Base-by-base conservation (phyloP, 92 coral and sea anemone species). In the Actinostola sp. region DNA sequence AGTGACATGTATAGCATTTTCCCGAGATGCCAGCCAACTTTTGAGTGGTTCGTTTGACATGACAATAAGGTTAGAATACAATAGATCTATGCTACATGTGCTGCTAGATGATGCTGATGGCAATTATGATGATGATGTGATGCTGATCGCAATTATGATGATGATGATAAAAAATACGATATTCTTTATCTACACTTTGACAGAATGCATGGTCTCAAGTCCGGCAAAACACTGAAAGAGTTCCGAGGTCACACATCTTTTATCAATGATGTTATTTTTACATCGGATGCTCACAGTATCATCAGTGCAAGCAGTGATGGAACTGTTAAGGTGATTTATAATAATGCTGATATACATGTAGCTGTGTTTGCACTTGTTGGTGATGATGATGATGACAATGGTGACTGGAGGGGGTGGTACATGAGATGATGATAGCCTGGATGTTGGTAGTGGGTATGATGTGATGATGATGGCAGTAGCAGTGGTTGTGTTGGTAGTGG, bases 281-380 rank as follows among this genome's bases (percentile, higher is more conserved):
- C 97, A 1, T 83, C 88, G 32, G 99, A 95, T 80, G 96, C 97
- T 0, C 97, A 95, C 62, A 88, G 86, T 60, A 80, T 95, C 36
- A 92, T 95, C 66, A 95, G 99, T 70, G 99, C 95, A 21, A 95
- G 99, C 29, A 95, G 99, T 67, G 99, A 95, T 70, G 99, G 99
- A 13, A 86, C 92, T 24, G 97, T 95, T 3, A 95, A 95, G 97
- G 99, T 95, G 17, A 21, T 23, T 24, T 26, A 48, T 50, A 33
- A 9, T 45, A 21, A 21, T 48, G 46, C 26, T 26, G 62, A 36
- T 27, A 20, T 15, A 26, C 50, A 51, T 23, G 56, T 15, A 2
- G 60, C 2, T 69, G 28, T 23, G 26, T 12, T 58, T 42, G 45
- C 3, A 8, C 13, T 58, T 44, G 23, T 3, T 29, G 57, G 9